Base-by-base conservation (phyloP, 1,140 invertebrate species). In the Leptestheria dahalacensis region DNA sequence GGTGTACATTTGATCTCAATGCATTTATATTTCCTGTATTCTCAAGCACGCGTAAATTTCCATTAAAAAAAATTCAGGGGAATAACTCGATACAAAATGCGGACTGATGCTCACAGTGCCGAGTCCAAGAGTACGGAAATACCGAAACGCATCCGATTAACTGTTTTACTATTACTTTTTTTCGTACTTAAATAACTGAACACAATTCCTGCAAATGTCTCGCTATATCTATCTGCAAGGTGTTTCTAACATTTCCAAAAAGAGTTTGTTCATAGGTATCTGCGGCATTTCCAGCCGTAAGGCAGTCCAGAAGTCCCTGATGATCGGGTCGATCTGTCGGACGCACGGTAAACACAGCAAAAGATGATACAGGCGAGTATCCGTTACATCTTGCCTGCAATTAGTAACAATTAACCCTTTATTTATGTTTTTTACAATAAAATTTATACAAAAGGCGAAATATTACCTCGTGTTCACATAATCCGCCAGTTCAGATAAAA, bases 231-330 rank as follows among this genome's bases (percentile, higher is more conserved):
- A 79, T 71, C 78, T 74, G 64, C 78, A 73, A 63, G 78, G 79
- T 2, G 85, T 82, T 71, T 96, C 92, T 55, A 97, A 77, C 93
- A 97, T 97, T 76, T 97, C 93, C 26, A 94, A 78, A 72, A 97
- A 95, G 9, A 97, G 79, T 75, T 97, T 97, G 75, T 97, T 95
- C 89, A 97, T 93, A 53, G 83, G 82, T 54, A 93, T 86, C 67
- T 85, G 85, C 18, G 88, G 84, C 33, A 41, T 41, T 63, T 90
- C 89, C 66, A 85, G 82, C 66, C 91, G 87, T 15, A 96, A 81
- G 66, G 77, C 80, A 2, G 83, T 82, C 94, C 94, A 97, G 72
- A 93, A 96, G 65, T 82, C 81, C 53, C 91, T 79, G 52, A 94
- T 81, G 21, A 89, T 81, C 24, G 84, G 79, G 71, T 97, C 92